A percentile compares a stretch with the other conserved stretches of the same genome.
These are phyloP conservation scores for Aphaenogaster rudis DNA, from an alignment of 1,140 invertebrate genomes.

Conservation along the genomic window DNA sequence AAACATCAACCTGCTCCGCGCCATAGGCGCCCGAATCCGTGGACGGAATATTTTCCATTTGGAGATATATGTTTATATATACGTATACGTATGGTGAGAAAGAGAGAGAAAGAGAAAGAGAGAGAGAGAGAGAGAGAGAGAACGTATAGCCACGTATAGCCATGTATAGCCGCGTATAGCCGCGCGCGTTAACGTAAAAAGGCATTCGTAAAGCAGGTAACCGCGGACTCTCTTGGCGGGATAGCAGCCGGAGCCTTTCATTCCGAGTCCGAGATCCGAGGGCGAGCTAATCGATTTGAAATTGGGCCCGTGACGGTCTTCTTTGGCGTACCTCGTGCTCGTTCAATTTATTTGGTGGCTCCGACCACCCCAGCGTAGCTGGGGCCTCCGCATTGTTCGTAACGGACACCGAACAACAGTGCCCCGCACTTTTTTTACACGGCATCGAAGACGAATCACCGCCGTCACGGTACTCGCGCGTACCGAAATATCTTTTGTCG, in stretches of 20 bases:
- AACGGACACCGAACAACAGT: conserved; percentile 65
- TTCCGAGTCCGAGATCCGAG: conserved; percentile 57
- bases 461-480: conserved; percentile 63
- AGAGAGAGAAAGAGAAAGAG: not conserved
- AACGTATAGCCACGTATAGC: not conserved
- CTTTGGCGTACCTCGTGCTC: conserved; percentile 70
- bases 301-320: conserved; percentile 76
- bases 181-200: conserved; percentile 38
- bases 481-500: conserved; percentile 65
- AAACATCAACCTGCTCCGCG: conserved; percentile 83
- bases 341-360: conserved; percentile 71
- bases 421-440: conserved; percentile 60
- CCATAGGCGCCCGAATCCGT: conserved; percentile 80
- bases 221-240: conserved; percentile 53
- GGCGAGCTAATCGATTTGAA: conserved; percentile 76
- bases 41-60: conserved; percentile 54
- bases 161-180: not conserved
- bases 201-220: conserved; percentile 64
- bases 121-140: not conserved
- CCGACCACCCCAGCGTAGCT: conserved; percentile 70
- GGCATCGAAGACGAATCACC: conserved; percentile 67
- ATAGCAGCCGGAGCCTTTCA: conserved; percentile 60
- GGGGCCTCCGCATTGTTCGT: conserved; percentile 69
- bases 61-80: conserved; percentile 66
- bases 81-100: not conserved